phyloP scores from a whole-genome alignment of 2,888 invertebrate species.

The Rhorus exstirpatorius region DNA sequence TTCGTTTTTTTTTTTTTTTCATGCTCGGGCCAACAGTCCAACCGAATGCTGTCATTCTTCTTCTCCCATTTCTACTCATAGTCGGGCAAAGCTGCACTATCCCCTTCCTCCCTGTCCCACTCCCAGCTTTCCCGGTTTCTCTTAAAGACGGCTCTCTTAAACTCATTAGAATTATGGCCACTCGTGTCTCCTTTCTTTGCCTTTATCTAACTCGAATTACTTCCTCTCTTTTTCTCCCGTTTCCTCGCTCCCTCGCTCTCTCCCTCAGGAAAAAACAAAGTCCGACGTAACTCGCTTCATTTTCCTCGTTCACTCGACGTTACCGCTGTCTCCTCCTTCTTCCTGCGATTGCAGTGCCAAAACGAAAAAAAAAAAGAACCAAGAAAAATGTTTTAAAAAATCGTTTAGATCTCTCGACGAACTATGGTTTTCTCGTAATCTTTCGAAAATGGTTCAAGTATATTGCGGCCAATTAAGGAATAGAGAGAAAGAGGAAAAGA shows the following conservation, averaged over 20 bases:
- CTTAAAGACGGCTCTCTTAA: constrained; percentile 62
- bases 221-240: constrained; percentile 16
- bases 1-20: constrained; percentile 6
- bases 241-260: neutral
- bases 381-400: constrained; percentile 15
- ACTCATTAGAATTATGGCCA: constrained; percentile 68
- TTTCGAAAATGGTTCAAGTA: constrained; percentile 54
- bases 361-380: constrained; percentile 28
- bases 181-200: constrained; percentile 40
- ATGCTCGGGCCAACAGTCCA: constrained; percentile 16
- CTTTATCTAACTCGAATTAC: constrained; percentile 15
- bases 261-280: constrained; percentile 60
- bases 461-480: constrained; percentile 44
- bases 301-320: constrained; percentile 39
- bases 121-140: constrained; percentile 52
- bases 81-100: constrained; percentile 26
- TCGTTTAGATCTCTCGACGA: constrained; percentile 21
- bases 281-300: constrained; percentile 49
- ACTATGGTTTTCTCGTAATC: constrained; percentile 22
- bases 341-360: constrained; percentile 53
- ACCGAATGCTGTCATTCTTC: constrained; percentile 37
- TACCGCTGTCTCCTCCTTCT: constrained; percentile 12
- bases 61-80: constrained; percentile 32
- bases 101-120: too few species aligned
- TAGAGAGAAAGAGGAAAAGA: neutral